Evolutionary conservation across 2,797 vertebrate genomes (phyloP).

Genomic region (Muscicapa striata): DNA sequence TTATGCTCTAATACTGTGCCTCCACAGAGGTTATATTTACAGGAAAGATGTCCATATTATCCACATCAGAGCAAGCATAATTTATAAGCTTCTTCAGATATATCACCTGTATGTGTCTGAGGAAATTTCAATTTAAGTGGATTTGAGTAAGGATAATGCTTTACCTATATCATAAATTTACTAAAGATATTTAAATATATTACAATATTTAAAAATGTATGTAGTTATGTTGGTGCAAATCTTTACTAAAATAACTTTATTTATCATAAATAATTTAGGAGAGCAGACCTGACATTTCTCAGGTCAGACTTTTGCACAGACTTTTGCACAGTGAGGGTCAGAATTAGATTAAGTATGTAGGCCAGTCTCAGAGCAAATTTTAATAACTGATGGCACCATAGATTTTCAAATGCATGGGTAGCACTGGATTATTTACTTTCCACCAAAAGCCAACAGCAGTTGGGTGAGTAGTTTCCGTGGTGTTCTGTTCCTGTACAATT

Average conservation of each 20-base stretch:
- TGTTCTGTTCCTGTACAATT: background rate
- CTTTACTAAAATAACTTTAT: background rate
- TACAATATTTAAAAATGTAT: background rate
- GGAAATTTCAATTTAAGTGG: background rate
- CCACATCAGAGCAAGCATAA: background rate
- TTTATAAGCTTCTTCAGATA: background rate
- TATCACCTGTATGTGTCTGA: background rate
- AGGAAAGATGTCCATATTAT: background rate
- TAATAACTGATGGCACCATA: background rate
- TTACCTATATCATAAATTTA: background rate
- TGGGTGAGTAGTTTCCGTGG: background rate
- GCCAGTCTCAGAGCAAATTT: background rate
- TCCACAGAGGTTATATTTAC: background rate
- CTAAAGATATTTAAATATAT: background rate
- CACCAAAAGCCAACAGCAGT: background rate
- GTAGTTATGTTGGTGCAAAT: background rate
- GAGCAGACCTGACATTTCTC: background rate
- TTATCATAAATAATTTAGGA: background rate
- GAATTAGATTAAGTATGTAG: background rate
- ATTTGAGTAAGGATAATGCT: background rate
- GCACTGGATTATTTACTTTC: background rate
- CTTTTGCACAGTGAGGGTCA: background rate
- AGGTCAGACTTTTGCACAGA: background rate
- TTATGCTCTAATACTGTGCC: background rate
- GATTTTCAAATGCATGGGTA: background rate